Conservation (phyloP, 2,888 invertebrate genomes). For the Xylocampa areola region DNA sequence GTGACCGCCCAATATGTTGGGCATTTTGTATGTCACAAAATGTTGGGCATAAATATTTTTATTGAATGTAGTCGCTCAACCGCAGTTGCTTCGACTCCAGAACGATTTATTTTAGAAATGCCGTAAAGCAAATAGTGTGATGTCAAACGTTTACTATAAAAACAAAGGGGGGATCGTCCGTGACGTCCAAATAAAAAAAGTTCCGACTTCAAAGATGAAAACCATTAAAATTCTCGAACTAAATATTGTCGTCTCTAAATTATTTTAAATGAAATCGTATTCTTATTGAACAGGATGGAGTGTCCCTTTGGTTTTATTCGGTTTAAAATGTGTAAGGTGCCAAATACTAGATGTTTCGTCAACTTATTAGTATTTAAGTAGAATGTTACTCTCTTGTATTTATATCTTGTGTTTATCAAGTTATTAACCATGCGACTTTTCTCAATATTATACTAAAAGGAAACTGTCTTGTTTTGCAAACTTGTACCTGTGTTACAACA, state of each 20-base stretch:
- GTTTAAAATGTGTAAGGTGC: not conserved
- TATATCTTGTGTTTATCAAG: too few species aligned
- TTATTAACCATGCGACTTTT: not conserved
- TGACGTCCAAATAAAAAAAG: constrained; percentile 71
- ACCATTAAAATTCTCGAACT: constrained; percentile 71
- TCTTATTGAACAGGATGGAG: constrained; percentile 1
- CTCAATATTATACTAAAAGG: not conserved
- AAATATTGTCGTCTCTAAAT: constrained; percentile 64
- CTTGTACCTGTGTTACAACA: not conserved
- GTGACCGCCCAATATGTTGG: too few species aligned
- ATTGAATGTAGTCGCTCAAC: constrained; percentile 20
- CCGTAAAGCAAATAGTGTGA: constrained; percentile 68
- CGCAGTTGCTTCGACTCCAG: constrained; percentile 33
- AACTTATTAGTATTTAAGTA: too few species aligned
- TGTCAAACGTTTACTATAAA: constrained; percentile 71
- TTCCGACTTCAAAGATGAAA: constrained; percentile 53
- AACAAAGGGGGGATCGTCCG: constrained; percentile 68
- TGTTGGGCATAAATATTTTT: constrained; percentile 40
- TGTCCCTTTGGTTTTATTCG: not conserved
- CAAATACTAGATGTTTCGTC: too few species aligned
- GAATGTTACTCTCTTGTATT: too few species aligned
- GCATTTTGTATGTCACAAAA: too few species aligned
- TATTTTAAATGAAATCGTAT: constrained; percentile 59
- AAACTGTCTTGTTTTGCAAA: not conserved
- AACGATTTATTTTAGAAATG: constrained; percentile 67